Conservation (phyloP, 30 jellyfish, hydroid and myxozoan genomes). For the Chrysaora quinquecirrha region DNA sequence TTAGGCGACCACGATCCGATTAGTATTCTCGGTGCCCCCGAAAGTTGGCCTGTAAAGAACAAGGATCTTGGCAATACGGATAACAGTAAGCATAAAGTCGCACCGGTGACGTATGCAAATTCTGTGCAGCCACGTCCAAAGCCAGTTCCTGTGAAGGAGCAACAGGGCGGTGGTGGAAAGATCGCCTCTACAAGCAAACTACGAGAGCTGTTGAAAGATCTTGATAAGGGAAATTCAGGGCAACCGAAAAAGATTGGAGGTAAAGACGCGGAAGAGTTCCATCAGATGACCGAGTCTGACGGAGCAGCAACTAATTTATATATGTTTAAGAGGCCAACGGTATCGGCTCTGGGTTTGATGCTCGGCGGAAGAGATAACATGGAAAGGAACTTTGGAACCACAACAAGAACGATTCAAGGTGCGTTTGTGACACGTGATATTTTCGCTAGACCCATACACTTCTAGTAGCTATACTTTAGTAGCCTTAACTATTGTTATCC, state of each 20-base stretch:
- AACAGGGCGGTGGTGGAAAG: background rate
- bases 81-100: conserved; percentile 27
- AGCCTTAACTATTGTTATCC: too few species aligned
- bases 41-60: conserved; percentile 79
- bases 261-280: background rate
- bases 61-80: conserved; percentile 48
- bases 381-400: conserved; percentile 48
- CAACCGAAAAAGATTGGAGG: background rate
- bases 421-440: too few species aligned
- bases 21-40: conserved; percentile 76
- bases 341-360: background rate
- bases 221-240: background rate
- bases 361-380: background rate
- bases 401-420: conserved; percentile 67
- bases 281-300: background rate
- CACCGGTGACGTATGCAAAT: conserved; percentile 59
- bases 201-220: background rate
- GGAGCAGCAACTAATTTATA: background rate
- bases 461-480: too few species aligned
- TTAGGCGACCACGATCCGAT: background rate
- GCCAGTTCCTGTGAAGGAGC: conserved; percentile 13
- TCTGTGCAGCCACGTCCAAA: conserved; percentile 38
- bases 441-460: too few species aligned
- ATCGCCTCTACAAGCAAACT: background rate
- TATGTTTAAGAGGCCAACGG: conserved; percentile 40